A percentile compares a stretch with the other conserved stretches of the same genome.
These are phyloP conservation scores for Halictus ligatus DNA, from an alignment of 2,888 invertebrate species.

Conservation along the genomic window DNA sequence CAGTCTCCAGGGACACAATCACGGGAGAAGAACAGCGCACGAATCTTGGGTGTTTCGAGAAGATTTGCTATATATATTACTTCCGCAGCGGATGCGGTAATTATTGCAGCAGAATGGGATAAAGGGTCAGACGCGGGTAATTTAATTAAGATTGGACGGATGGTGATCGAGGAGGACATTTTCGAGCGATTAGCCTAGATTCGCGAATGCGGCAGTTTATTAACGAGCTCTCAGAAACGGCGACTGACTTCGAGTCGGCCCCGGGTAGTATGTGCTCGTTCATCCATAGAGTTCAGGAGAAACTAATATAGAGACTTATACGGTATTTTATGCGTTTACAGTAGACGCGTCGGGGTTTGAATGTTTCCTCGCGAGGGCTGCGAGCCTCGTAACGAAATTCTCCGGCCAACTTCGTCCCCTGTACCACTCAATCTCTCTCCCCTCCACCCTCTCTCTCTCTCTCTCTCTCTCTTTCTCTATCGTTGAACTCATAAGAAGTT, in stretches of 20 bases:
- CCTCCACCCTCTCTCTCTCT: neutral
- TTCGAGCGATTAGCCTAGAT: constrained; percentile 65
- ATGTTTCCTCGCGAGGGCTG: constrained; percentile 77
- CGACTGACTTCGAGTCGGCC: constrained; percentile 23
- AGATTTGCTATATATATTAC: neutral
- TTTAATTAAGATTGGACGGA: constrained; percentile 22
- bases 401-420: constrained; percentile 57
- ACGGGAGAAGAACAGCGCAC: neutral
- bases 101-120: neutral
- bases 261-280: constrained; percentile 24
- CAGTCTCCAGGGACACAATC: neutral
- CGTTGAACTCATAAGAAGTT: constrained; percentile 58
- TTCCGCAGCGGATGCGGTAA: neutral
- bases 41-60: neutral
- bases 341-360: constrained; percentile 52
- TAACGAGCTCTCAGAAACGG: constrained; percentile 48
- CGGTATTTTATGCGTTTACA: constrained; percentile 64
- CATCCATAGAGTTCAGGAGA: constrained; percentile 29
- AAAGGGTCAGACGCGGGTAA: neutral
- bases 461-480: neutral
- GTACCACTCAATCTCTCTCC: neutral
- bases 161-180: constrained; percentile 24
- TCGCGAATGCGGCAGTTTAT: constrained; percentile 58
- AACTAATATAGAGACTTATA: constrained; percentile 68
- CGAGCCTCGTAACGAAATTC: constrained; percentile 81